Percentiles rank a stretch among this genome's conserved stretches.
Conservation (phyloP, 2,888 invertebrate genomes). For the Trachelus stipa region DNA sequence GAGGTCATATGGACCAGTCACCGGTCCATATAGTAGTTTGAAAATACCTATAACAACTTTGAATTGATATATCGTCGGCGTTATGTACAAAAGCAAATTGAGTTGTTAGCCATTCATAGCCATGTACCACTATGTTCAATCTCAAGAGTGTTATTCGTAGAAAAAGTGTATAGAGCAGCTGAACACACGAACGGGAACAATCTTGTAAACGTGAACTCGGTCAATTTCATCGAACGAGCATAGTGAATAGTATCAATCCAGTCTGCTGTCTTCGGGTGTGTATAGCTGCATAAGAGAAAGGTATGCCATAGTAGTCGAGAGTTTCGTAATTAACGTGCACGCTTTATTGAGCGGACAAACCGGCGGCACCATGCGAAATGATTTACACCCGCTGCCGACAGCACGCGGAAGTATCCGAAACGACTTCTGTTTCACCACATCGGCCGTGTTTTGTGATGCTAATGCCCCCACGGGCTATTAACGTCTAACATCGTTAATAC, state of each 20-base stretch:
- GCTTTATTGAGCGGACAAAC: conserved; percentile 18
- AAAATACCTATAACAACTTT: neutral
- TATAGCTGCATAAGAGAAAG: neutral
- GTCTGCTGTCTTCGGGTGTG: neutral
- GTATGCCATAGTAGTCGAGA: neutral
- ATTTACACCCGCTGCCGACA: conserved; percentile 23
- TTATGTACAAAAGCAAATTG: neutral
- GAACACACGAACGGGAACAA: neutral
- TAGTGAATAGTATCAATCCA: neutral
- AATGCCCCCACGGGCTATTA: conserved; percentile 32
- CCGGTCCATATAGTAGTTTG: neutral
- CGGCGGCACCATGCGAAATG: conserved; percentile 17
- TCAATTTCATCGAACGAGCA: neutral
- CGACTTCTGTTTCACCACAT: conserved; percentile 42
- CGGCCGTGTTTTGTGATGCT: conserved; percentile 36
- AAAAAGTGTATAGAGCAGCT: neutral
- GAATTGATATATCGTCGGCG: neutral
- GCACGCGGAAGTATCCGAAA: conserved; percentile 40
- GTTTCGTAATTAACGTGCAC: conserved; percentile 17
- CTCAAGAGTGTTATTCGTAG: neutral
- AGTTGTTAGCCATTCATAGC: neutral
- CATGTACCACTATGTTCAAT: neutral
- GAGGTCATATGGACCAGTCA: neutral
- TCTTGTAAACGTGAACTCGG: neutral
- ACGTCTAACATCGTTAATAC: conserved; percentile 37